Evolutionary conservation across 2,797 vertebrate species (phyloP).

Genomic region (Notolabrus celidotus): DNA sequence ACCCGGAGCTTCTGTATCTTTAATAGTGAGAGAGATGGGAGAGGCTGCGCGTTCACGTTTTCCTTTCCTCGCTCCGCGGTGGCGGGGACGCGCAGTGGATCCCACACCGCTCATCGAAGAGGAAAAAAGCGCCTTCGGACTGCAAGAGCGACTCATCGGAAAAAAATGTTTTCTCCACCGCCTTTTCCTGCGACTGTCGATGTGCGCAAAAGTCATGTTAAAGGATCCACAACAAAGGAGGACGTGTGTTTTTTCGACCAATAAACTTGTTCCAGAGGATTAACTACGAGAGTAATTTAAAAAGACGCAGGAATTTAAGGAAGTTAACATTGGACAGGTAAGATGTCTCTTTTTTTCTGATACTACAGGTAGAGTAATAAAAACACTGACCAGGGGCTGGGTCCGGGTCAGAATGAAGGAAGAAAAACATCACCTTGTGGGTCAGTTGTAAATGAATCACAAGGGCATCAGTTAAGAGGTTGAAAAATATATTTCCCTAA

Average conservation of each 20-base stretch:
- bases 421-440: slow-evolving; percentile 2
- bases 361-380: not conserved
- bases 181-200: slow-evolving; percentile 44
- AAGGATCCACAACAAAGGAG: slow-evolving; percentile 54
- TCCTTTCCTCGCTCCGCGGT: slow-evolving; percentile 63
- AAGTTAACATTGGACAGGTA: slow-evolving; percentile 77
- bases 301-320: slow-evolving; percentile 46
- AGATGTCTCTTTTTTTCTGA: slow-evolving; percentile 40
- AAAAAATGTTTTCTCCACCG: slow-evolving; percentile 81
- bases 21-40: slow-evolving; percentile 85
- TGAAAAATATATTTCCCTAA: not conserved
- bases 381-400: not conserved
- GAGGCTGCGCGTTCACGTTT: slow-evolving; percentile 85
- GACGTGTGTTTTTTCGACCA: slow-evolving; percentile 57
- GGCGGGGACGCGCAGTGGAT: slow-evolving; percentile 82
- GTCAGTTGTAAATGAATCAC: slow-evolving; percentile 5
- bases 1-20: slow-evolving; percentile 75
- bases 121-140: slow-evolving; percentile 74
- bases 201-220: slow-evolving; percentile 67
- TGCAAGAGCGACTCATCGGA: slow-evolving; percentile 73
- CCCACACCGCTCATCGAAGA: slow-evolving; percentile 56
- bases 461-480: slow-evolving; percentile 2
- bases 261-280: slow-evolving; percentile 72
- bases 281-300: slow-evolving; percentile 58
- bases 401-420: not conserved